Base-by-base conservation (phyloP, 2,113 vertebrate species). In the Orientallactaga bullata region DNA sequence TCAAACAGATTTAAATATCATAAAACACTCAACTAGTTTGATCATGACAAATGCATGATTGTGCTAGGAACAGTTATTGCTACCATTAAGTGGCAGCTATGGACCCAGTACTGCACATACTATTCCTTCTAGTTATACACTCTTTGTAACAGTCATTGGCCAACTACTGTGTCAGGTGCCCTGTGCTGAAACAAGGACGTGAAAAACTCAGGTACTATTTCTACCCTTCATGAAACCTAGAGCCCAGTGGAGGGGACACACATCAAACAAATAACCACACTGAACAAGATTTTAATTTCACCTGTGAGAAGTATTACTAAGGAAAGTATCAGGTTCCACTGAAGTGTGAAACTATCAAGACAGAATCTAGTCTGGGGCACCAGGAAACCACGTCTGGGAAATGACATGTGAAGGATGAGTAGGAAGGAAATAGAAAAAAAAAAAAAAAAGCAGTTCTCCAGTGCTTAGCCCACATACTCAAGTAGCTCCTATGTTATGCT, bases 221-320 rank as follows among this genome's bases (percentile, higher is more conserved):
- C 61, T 95, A 68, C 21, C 65, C 26, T 88, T 90, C 15, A n/a
- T 68, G 63, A 90, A 95, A 42, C 61, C 80, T 51, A 84, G 8
- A 92, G 81, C 35, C 76, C 74, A 32, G 42, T 72, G 51, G 90
- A 77, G 39, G 51, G 88, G 55, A 79, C 21, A 91, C 42, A 81
- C 60, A 63, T 78, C 82, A 90, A 90, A 95, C 60, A 85, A 90
- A 95, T 51, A 85, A 77, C 81, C 65, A 93, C 28, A 92, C 28
- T 26, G 0, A 65, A 7, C 37, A 77, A 92, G 65, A 83, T 65
- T 73, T 84, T 92, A 26, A 94, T 37, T 84, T 91, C 85, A 81
- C 2, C 18, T 61, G 23, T 83, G 69, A 90, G 35, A 81, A 92
- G 66, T 28, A 85, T 20, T 73, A 55, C 66, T 47, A 74, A 21